Evolutionary conservation across 2,888 invertebrate species (phyloP).

Genomic region (Tenthredo amoena): DNA sequence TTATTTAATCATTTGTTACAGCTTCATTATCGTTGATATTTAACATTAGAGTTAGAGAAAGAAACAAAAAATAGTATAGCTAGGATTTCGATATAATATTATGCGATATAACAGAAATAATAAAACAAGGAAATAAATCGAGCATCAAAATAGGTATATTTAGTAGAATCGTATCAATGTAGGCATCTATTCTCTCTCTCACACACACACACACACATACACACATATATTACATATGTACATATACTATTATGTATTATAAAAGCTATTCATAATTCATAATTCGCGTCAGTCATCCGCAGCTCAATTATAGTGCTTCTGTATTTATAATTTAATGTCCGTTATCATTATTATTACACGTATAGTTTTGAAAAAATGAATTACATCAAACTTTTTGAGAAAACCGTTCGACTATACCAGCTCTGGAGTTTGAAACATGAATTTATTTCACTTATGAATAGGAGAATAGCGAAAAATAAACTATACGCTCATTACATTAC

Average conservation of each 20-base stretch:
- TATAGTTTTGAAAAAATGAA: neutral
- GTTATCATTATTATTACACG: neutral
- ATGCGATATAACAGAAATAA: neutral
- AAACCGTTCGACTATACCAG: neutral
- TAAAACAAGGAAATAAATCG: neutral
- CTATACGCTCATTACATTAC: neutral
- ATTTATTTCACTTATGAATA: neutral
- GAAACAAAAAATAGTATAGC: neutral
- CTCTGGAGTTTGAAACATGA: neutral
- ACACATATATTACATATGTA: neutral
- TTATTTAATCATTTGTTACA: neutral
- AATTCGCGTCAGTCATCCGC: neutral
- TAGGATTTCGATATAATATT: neutral
- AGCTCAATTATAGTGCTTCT: neutral
- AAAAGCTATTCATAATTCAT: neutral
- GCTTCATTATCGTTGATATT: neutral
- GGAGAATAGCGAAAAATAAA: neutral
- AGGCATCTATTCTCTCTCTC: neutral
- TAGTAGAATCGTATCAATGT: neutral
- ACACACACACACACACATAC: neutral
- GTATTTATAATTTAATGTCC: neutral
- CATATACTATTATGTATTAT: neutral
- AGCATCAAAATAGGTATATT: neutral
- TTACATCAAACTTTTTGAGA: neutral
- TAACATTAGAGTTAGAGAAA: neutral